Base-by-base conservation (phyloP, 64 coral and sea anemone species). In the Dendrophyllia cribrosa region DNA sequence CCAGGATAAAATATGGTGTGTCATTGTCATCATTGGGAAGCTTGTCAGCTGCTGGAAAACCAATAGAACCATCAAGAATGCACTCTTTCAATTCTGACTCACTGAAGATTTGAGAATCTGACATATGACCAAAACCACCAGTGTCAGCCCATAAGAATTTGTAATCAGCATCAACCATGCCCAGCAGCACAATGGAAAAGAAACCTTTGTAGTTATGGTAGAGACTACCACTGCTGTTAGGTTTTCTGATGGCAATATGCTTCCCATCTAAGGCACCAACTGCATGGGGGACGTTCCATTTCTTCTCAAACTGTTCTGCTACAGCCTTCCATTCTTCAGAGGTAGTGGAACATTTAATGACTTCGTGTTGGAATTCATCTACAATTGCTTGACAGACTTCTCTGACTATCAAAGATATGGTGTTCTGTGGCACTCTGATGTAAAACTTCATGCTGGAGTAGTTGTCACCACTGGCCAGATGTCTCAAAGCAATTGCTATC, bases 301-400 rank as follows among this genome's bases (percentile, higher is more conserved):
- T 87, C 3, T 3, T 53, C 17, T 20, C 43, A 72, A 87, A 87
- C 2, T 52, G 66, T 16, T 71, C 19, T 51, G 67, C 67, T 49
- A 49, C 19, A n/a, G 43, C 10, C 48, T 17, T 26, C 81, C 81
- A 85, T 65, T 34, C 81, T 76, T 76, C 2, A 34, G 34, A 34
- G 34, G 34, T 34, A 34, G 34, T 34, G 34, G 0, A 2, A 34
- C 34, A 34, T 1, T 34, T 34, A 0, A 34, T 34, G 34, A 34
- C 34, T 34, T 34, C 34, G 34, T 34, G 0, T 34, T 34, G 34
- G 34, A 34, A 13, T 16, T 74, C 64, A 19, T 79, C 76, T 79
- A 79, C 51, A 79, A 79, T 79, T 23, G 76, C 76, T 23, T 79
- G 24, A 79, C 76, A 79, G 45, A 79, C 76, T 45, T 79, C 76